Evolutionary conservation across 2,888 invertebrate species (phyloP), one percentile per base, ranked within the genome.

Genomic region (Dynastes tityus): DNA sequence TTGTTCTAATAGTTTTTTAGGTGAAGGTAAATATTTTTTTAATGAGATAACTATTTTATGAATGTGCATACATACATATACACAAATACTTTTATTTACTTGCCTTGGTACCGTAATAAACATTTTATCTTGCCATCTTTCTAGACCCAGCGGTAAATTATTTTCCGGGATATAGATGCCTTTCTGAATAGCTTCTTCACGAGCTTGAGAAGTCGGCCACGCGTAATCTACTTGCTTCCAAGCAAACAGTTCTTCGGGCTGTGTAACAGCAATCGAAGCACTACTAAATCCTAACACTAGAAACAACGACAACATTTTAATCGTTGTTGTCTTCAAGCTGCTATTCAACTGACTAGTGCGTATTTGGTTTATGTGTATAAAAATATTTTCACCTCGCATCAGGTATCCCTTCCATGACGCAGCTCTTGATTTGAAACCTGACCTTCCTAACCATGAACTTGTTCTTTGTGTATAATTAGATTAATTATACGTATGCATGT

Each of bases 81-180:
- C 2, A 37, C 11, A 65, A 40, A 67, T 67, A 13, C 49, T 37
- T 5, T 58, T 70, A 16, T 40, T 9, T n/a, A 74, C 6, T 87
- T 88, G 91, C 91, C 91, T 91, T 79, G 94, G 94, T 32, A 94
- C 91, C 6, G 94, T 94, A 53, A 94, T 90, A 84, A 93, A 95
- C 64, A 92, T 87, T 90, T 93, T 95, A 88, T 93, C 90, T 84
- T 91, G 92, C 94, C 94, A 95, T 77, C 92, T 90, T 76, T 92
- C 94, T 80, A 95, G 84, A 11, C 95, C 95, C 70, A 95, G 88
- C 0, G 94, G 94, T 70, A 94, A 88, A 88, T 94, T 95, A 86
- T 95, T 92, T 76, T 89, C 91, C 9, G 90, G 91, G 4, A 93
- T 89, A 85, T 92, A 95, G 70, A 89, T 89, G 61, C 92, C 92